Base-by-base conservation (phyloP, 2,888 invertebrate genomes). In the Aleiodes alternator region DNA sequence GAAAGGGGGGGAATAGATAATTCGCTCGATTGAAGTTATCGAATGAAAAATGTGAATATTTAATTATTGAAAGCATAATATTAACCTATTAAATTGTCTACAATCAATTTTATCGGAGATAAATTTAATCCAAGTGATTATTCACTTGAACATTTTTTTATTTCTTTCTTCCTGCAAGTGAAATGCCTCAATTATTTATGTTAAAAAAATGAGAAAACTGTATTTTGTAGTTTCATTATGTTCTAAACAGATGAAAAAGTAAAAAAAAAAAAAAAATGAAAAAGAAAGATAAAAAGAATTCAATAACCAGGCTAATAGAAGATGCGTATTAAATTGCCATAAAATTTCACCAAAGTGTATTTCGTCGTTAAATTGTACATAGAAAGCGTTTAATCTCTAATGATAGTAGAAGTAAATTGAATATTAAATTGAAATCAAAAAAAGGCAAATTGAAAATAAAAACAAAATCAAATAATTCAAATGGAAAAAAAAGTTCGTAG, bases 261-360 rank as follows among this genome's bases (percentile, higher is more conserved):
- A 6, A 53, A 6, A 53, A 4, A 16, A 16, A 43, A 3, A 31
- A 64, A 0, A 43, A 8, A 14, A 16, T 3, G 16, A 53, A 53
- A 16, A 14, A 53, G 53, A 3, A 6, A 53, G 8, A 53, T 53
- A 4, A 16, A 16, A 53, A 53, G 12, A 16, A 14, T 16, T 53
- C 6, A 7, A 9, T 53, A 53, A 53, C 14, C 43, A 53, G 16
- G 8, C 14, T 53, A 14, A 9, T 53, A 53, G 9, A 53, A 53
- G 14, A 16, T 16, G 48, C 64, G n/a, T 64, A 5, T 12, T 43
- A 16, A 43, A 6, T 64, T 38, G 34, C 34, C 64, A 43, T 43
- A 64, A 43, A 43, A 34, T 38, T 48, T 43, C 64, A 64, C 64
- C 64, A 64, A 64, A 59, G 43, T 64, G 64, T 64, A 43, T 64